These are phyloP conservation scores for Leptopilina myrica DNA, from an alignment of 2,888 invertebrate genomes.

Conservation along the genomic window DNA sequence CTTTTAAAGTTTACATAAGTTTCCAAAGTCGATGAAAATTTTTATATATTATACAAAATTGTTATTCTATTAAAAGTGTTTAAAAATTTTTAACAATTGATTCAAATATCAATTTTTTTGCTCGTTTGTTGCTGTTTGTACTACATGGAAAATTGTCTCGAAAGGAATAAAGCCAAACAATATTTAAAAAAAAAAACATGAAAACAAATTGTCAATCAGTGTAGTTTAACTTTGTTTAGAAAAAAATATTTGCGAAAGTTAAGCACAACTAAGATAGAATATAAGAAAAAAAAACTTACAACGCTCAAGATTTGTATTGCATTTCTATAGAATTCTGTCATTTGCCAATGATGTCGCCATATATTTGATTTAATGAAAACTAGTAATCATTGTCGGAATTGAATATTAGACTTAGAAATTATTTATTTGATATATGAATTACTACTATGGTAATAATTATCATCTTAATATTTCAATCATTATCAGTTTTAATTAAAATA, in stretches of 20 bases:
- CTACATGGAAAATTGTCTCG: conserved; percentile 12
- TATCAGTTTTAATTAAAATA: background rate
- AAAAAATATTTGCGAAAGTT: background rate
- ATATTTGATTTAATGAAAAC: conserved; percentile 34
- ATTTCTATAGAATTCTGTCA: conserved; percentile 33
- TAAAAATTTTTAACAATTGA: background rate
- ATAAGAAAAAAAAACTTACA: background rate
- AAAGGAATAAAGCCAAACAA: conserved; percentile 23
- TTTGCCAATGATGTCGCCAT: conserved; percentile 40
- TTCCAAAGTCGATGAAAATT: too few relatives aligned
- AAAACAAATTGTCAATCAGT: conserved; percentile 9
- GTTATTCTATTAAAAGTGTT: background rate
- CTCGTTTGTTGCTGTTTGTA: conserved; percentile 4
- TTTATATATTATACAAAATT: too few relatives aligned
- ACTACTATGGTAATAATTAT: background rate
- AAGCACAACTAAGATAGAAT: background rate
- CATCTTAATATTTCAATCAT: background rate
- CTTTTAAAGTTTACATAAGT: too few relatives aligned
- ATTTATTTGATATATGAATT: conserved; percentile 6
- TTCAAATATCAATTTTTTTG: background rate
- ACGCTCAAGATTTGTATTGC: conserved; percentile 18
- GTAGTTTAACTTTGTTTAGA: conserved; percentile 15
- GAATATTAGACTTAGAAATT: background rate
- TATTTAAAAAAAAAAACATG: background rate
- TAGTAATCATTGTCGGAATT: conserved; percentile 2